These are phyloP conservation scores for Poecilia wingei DNA, from an alignment of 2,797 vertebrate species.

Conservation along the genomic window DNA sequence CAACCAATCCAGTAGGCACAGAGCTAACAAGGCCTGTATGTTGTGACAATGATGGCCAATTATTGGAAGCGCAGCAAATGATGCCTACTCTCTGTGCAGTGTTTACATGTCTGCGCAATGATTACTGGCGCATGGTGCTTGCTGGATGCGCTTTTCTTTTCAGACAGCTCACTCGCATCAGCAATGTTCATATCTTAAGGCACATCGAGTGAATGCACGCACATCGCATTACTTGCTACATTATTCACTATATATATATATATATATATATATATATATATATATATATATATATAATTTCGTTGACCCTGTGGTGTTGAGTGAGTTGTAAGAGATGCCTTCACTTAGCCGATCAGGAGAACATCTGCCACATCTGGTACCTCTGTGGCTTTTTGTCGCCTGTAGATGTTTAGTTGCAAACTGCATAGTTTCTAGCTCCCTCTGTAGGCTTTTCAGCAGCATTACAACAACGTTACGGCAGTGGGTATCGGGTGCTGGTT, in stretches of 20 bases:
- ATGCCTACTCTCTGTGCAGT: constrained; percentile 15
- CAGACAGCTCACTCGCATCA: constrained; percentile 7
- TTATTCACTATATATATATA: too few species aligned
- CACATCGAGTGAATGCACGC: not conserved
- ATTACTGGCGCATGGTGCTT: constrained; percentile 31
- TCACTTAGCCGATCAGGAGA: not conserved
- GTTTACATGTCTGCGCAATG: constrained; percentile 23
- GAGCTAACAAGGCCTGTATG: constrained; percentile 34
- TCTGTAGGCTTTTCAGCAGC: constrained; percentile 34
- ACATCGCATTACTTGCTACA: not conserved
- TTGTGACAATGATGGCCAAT: constrained; percentile 64
- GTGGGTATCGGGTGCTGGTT: not conserved
- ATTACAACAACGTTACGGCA: constrained; percentile 1
- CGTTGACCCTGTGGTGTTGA: not conserved
- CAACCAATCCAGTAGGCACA: constrained; percentile 71
- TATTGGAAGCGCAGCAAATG: constrained; percentile 50
- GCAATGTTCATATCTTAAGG: constrained; percentile 11
- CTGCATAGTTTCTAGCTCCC: constrained; percentile 35
- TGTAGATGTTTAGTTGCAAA: not conserved
- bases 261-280: too few species aligned
- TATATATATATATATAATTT: too few species aligned
- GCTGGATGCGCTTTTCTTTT: constrained; percentile 16
- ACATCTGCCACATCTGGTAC: not conserved
- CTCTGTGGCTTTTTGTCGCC: not conserved
- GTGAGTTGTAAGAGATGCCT: not conserved